Conservation (phyloP, 2,888 invertebrate genomes). For the Mamestra brassicae region DNA sequence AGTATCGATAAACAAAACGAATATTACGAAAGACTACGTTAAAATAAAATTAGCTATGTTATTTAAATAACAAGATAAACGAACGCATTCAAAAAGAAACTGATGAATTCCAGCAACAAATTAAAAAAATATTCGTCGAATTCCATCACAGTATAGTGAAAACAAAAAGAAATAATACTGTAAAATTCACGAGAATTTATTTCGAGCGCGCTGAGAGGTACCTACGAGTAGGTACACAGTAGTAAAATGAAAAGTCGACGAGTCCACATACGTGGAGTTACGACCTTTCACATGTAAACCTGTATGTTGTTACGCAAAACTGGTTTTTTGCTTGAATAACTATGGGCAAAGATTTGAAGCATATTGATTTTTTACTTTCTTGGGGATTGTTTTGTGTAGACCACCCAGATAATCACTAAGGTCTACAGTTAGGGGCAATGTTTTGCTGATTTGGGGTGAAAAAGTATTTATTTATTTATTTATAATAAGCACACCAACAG, state of each 20-base stretch:
- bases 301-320: constrained; percentile 40
- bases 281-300: constrained; percentile 52
- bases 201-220: constrained; percentile 12
- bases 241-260: constrained; percentile 36
- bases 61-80: constrained; percentile 4
- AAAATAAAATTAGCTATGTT: neutral
- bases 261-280: constrained; percentile 23
- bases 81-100: neutral
- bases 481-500: too few species aligned
- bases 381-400: constrained; percentile 8
- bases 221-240: neutral
- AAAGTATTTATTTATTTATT: too few species aligned
- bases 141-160: constrained; percentile 6
- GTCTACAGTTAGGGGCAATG: neutral
- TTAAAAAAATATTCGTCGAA: constrained; percentile 5
- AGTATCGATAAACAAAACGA: neutral
- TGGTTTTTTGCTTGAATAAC: constrained; percentile 32
- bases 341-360: constrained; percentile 15
- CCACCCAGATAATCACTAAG: neutral
- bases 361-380: constrained; percentile 34
- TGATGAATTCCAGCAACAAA: constrained; percentile 9
- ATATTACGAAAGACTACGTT: neutral
- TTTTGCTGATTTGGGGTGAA: neutral
- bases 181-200: constrained; percentile 39
- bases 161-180: constrained; percentile 27